Conservation (phyloP, 2,888 invertebrate species). For the Adelphocoris suturalis region DNA sequence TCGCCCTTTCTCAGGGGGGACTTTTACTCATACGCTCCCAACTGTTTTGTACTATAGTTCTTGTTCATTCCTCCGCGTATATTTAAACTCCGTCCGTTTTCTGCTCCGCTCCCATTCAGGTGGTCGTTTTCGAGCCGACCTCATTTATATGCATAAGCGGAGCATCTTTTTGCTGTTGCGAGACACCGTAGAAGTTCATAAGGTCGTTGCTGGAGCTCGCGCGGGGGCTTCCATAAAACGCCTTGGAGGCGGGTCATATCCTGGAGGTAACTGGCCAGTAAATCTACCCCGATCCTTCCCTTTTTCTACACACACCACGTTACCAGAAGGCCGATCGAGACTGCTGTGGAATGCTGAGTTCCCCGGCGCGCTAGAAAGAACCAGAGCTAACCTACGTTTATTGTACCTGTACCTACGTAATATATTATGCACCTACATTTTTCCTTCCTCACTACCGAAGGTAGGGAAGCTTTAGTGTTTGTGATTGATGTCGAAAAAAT, state of each 20-base stretch:
- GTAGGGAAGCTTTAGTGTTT: too few relatives aligned
- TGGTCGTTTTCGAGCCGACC: constrained; percentile 31
- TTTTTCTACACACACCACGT: background rate
- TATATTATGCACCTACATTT: too few relatives aligned
- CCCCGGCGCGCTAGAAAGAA: too few relatives aligned
- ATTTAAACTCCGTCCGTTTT: background rate
- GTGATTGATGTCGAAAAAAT: too few relatives aligned
- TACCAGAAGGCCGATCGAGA: background rate
- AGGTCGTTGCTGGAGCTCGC: background rate
- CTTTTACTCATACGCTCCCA: background rate
- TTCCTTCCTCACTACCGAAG: too few relatives aligned
- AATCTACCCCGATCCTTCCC: background rate
- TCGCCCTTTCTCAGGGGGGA: background rate
- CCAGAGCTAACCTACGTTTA: too few relatives aligned
- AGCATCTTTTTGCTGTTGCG: constrained; percentile 48
- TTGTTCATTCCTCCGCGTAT: constrained; percentile 45
- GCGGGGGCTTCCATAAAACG: constrained; percentile 31
- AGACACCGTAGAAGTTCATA: constrained; percentile 55
- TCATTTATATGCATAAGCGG: constrained; percentile 62
- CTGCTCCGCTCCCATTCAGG: background rate
- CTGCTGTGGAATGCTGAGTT: too few relatives aligned
- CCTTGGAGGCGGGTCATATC: constrained; percentile 43
- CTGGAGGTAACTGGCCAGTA: constrained; percentile 52
- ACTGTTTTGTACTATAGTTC: constrained; percentile 30
- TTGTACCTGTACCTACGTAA: too few relatives aligned